Base-by-base conservation (phyloP, 1,140 invertebrate species). In the Saxidomus purpurata region DNA sequence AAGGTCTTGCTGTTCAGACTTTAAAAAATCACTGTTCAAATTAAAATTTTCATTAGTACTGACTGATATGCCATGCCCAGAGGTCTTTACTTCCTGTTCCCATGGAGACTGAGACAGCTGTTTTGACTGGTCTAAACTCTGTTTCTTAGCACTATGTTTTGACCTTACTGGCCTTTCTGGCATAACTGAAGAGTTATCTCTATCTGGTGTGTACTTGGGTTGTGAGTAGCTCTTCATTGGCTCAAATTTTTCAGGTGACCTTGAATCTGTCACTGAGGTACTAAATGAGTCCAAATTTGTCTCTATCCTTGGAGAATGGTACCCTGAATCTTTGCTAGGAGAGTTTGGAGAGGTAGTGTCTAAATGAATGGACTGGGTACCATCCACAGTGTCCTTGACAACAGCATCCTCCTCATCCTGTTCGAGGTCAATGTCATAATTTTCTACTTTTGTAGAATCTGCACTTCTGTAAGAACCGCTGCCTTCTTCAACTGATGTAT, bases 401-500 rank as follows among this genome's bases (percentile, higher is more conserved):
- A 67, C 31, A 38, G 40, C 82, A 84, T 84, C 82, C 13, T 84
- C 82, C 40, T 84, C 82, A 67, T 69, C 43, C 25, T 84, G 59
- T 49, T 84, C 82, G 52, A 84, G 82, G 80, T 82, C 59, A 82
- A 82, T 36, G 40, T 84, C 82, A 84, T 63, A 81, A n/a, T 81
- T 81, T 61, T 22, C 79, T 61, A 22, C 36, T 31, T 36, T 52
- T 74, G 69, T 22, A 31, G 61, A 67, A 13, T 6, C 6, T 4
- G 4, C 22, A 13, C 9, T 6, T 22, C 25, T 61, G n/a, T n/a
- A n/a, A n/a, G n/a, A n/a, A n/a, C n/a, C n/a, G n/a, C n/a, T n/a
- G n/a, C n/a, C n/a, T n/a, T n/a, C n/a, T 19, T 61, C 25, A 61
- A n/a, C 4, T 31, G 13, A 19, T 15, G 31, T 31, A 4, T 67